These are phyloP conservation scores for Enteromius paludinosus DNA, from an alignment of 2,797 vertebrate species.

Conservation along the genomic window DNA sequence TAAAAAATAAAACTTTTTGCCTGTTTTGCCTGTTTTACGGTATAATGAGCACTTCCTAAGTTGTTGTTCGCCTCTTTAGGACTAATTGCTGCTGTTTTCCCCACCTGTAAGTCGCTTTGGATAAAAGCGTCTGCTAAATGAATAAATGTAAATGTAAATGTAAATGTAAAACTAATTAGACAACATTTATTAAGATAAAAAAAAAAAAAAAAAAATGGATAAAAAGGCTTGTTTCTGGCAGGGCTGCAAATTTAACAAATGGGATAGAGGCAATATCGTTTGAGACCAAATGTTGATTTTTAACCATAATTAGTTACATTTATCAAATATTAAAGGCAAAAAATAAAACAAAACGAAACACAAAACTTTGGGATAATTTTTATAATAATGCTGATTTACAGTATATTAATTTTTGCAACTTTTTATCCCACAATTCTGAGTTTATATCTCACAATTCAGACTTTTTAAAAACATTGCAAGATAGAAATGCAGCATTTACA, in stretches of 20 bases:
- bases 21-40: too few species aligned
- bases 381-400: background rate
- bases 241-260: background rate
- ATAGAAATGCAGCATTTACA: too few species aligned
- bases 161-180: background rate
- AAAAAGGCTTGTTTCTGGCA: background rate
- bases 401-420: background rate
- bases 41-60: too few species aligned
- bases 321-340: background rate
- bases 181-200: background rate
- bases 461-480: too few species aligned
- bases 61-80: too few species aligned
- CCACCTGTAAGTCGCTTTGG: too few species aligned
- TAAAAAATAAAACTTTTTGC: too few species aligned
- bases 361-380: background rate
- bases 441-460: too few species aligned
- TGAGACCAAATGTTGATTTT: background rate
- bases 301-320: background rate
- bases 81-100: too few species aligned
- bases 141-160: too few species aligned
- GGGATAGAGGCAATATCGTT: background rate
- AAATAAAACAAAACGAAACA: background rate
- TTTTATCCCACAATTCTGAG: background rate
- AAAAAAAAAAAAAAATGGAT: background rate
- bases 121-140: too few species aligned